Evolutionary conservation across 2,113 vertebrate genomes (phyloP), one percentile per base, ranked within the genome.

Genomic region (Podarcis muralis): DNA sequence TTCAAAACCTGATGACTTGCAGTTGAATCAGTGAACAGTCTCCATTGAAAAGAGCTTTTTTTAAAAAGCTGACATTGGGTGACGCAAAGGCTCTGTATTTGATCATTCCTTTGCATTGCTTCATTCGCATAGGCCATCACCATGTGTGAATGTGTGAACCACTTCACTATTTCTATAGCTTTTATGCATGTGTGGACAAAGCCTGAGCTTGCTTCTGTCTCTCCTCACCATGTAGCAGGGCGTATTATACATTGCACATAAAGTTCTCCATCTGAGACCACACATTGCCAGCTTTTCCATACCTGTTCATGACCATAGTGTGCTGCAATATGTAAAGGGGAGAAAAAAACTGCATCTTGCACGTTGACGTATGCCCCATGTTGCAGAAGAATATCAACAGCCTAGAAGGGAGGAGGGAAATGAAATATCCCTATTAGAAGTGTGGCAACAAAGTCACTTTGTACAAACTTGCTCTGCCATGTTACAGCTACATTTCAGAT

Each of bases 301-400:
- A 98, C 98, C 98, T 98, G 97, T 84, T 98, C 97, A 0, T 98
- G 97, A 9, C 98, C 98, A 1, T 96, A 97, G 87, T 97, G 98
- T 0, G 97, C 96, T 65, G 98, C 97, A n/a, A 99, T 98, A 35
- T 99, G 98, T 91, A 99, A 84, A 0, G 98, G 98, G 0, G 98
- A 98, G 89, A 99, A 99, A 84, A 99, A 99, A 59, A 99, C 97
- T 0, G 98, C 98, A 12, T 99, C 99, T 93, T 99, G 98, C 66
- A 98, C 96, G 0, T 98, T 99, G 81, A 98, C 97, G 3, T 93
- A 97, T 3, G 98, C 98, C 1, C 99, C 98, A 0, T 99, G 98
- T 91, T 99, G 98, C 83, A 99, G 93, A 3, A 99, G 97, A 4
- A 98, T 96, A 43, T 98, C 98, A 16, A 97, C 97, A 35, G 97